Conservation (phyloP, 2,113 vertebrate species). For the Nettapus auritus region DNA sequence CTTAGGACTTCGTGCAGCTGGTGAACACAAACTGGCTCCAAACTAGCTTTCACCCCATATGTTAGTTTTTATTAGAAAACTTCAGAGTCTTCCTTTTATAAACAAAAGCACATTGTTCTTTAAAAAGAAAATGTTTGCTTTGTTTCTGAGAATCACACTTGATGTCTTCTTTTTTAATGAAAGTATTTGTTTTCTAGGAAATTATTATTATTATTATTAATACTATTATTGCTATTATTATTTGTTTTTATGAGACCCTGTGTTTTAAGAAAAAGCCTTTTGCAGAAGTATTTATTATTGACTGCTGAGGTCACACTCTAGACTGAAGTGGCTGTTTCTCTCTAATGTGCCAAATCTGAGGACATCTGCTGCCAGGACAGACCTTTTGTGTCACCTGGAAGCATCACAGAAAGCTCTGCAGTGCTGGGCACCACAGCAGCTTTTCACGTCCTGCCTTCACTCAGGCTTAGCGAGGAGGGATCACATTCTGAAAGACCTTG, state of each 20-base stretch:
- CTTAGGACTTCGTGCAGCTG: background rate
- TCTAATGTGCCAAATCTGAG: background rate
- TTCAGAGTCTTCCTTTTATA: background rate
- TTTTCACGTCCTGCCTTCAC: background rate
- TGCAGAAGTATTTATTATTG: background rate
- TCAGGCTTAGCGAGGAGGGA: accelerated
- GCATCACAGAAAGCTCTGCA: background rate
- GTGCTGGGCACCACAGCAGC: background rate
- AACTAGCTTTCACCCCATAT: background rate
- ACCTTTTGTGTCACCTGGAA: background rate
- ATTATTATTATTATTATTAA: background rate
- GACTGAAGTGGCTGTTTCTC: background rate
- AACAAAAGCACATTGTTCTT: background rate
- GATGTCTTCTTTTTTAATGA: background rate
- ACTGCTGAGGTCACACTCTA: background rate
- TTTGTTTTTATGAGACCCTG: background rate
- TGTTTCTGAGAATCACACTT: background rate
- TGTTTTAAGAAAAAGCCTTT: background rate
- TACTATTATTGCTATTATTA: background rate
- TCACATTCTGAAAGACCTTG: background rate
- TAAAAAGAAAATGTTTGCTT: background rate
- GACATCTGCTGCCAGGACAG: background rate
- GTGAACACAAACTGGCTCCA: background rate
- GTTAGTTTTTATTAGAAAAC: background rate
- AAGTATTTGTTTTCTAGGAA: background rate